A percentile compares a stretch with the other conserved stretches of the same genome.
Evolutionary conservation across 2,888 invertebrate species (phyloP).

Genomic region (Caenorhabditis imperialis): DNA sequence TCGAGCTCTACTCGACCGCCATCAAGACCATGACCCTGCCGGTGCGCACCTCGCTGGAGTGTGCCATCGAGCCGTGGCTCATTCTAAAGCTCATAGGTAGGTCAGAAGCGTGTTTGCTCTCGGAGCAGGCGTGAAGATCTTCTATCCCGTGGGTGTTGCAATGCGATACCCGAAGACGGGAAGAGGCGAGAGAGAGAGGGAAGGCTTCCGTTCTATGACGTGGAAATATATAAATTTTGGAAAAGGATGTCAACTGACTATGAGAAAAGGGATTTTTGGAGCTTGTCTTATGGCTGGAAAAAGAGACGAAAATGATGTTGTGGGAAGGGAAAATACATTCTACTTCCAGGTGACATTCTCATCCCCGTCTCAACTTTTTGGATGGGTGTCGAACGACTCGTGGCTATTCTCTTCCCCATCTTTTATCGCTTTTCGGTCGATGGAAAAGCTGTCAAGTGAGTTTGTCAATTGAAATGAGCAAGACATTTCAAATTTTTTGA

Average conservation of each 20-base stretch:
- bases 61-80: conserved; percentile 66
- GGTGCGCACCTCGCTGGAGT: conserved; percentile 62
- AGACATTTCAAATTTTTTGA: too few relatives aligned
- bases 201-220: conserved; percentile 40
- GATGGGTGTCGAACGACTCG: conserved; percentile 67
- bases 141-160: conserved; percentile 11
- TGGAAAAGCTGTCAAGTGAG: conserved; percentile 60
- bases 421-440: conserved; percentile 63
- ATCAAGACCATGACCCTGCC: conserved; percentile 52
- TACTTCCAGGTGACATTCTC: conserved; percentile 61
- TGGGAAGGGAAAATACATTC: too few relatives aligned
- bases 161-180: conserved; percentile 31
- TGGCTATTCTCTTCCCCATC: conserved; percentile 62
- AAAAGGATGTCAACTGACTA: too few relatives aligned
- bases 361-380: conserved; percentile 64
- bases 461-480: too few relatives aligned
- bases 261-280: not conserved
- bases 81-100: conserved; percentile 65
- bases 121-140: conserved; percentile 22
- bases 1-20: conserved; percentile 63
- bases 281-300: not conserved
- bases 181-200: conserved; percentile 4
- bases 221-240: conserved; percentile 5
- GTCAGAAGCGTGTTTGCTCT: conserved; percentile 1
- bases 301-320: not conserved